Conservation (phyloP, 2,888 invertebrate genomes). For the Lasioglossum calceatum region DNA sequence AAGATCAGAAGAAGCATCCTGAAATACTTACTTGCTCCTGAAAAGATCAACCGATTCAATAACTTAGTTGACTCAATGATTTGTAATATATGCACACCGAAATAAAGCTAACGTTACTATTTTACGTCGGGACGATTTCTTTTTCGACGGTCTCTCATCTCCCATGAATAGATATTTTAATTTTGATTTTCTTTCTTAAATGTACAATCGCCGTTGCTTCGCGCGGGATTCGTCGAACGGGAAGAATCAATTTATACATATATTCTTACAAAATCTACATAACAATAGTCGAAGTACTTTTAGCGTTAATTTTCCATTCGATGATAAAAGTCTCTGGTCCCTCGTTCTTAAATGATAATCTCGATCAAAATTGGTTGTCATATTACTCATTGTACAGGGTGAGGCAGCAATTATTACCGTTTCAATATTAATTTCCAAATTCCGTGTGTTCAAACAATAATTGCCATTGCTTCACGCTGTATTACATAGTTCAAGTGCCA, state of each 20-base stretch:
- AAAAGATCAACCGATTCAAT: constrained; percentile 71
- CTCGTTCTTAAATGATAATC: constrained; percentile 22
- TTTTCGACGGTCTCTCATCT: constrained; percentile 6
- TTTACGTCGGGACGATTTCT: constrained; percentile 73
- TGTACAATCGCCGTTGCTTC: constrained; percentile 34
- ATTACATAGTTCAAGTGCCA: constrained; percentile 25
- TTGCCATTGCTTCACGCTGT: constrained; percentile 9
- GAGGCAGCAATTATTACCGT: constrained; percentile 19
- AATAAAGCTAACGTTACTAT: constrained; percentile 84
- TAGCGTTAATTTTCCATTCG: constrained; percentile 33
- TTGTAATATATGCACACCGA: constrained; percentile 84
- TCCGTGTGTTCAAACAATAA: not conserved
- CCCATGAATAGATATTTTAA: constrained; percentile 46
- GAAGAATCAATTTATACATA: constrained; percentile 43
- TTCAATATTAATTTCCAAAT: not conserved
- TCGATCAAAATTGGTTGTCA: constrained; percentile 21
- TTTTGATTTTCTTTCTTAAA: constrained; percentile 39
- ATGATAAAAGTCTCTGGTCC: constrained; percentile 55
- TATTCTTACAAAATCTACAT: constrained; percentile 69
- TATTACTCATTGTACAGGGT: constrained; percentile 47
- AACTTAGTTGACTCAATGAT: constrained; percentile 76
- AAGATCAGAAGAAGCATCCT: constrained; percentile 68
- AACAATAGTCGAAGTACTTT: constrained; percentile 50
- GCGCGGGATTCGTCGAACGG: constrained; percentile 32
- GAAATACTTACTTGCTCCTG: constrained; percentile 75